Base-by-base conservation (phyloP, 2,888 invertebrate species). In the Cyclophora albipunctata region DNA sequence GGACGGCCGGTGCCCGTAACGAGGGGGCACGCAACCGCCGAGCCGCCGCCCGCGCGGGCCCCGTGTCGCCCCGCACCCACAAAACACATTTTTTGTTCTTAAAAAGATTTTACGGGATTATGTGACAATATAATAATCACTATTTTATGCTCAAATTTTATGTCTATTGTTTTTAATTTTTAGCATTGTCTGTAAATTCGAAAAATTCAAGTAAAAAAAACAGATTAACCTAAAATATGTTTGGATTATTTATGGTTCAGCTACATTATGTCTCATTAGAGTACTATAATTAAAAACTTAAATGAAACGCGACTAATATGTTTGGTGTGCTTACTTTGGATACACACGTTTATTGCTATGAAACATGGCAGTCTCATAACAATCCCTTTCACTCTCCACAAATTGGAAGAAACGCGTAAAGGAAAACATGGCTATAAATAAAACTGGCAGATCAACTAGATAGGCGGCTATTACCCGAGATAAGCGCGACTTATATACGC, bases 301-400 rank as follows among this genome's bases (percentile, higher is more conserved):
- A 69, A 64, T 66, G 20, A 20, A 70, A 67, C 68, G 66, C 65
- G 62, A 63, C 77, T 75, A 81, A 79, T 20, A 81, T 76, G 79
- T 79, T 81, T 82, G 81, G 81, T 81, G 80, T 80, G 80, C 80
- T 84, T 84, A 83, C 84, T 84, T 84, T 81, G 81, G 81, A 83
- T 85, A 85, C 81, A 85, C 82, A 84, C 84, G 85, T 86, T 86
- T 86, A 87, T 85, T 84, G 79, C 80, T 81, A 85, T 83, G 84
- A 86, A 86, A 84, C 84, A 85, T 86, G 84, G 85, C 84, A 84
- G 79, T 73, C 80, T 83, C 83, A 84, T 87, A 86, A 86, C 85
- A 87, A 85, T 87, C 82, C 83, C 83, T 86, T 88, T 87, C 86
- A 86, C 86, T 87, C 85, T 85, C 84, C 84, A 83, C 86, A 88